Conservation (phyloP, 2,797 vertebrate species). For the Trachops cirrhosus region DNA sequence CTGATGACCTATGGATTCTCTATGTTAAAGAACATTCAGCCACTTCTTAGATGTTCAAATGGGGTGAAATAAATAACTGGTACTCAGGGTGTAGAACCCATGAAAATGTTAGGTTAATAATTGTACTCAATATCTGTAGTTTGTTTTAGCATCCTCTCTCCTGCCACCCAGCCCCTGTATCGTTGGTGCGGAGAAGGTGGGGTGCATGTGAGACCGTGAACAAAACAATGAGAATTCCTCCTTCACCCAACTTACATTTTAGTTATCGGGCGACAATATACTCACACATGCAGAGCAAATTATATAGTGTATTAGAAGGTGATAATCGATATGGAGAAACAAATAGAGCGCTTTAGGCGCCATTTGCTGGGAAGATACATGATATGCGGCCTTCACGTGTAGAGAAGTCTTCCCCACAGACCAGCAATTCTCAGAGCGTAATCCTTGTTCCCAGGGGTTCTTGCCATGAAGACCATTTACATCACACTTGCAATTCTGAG, state of each 20-base stretch:
- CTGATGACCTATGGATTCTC: not conserved
- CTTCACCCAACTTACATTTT: not conserved
- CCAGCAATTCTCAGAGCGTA: not conserved
- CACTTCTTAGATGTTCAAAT: not conserved
- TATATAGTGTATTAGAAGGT: not conserved
- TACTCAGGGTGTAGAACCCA: not conserved
- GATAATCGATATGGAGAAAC: not conserved
- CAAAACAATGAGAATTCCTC: not conserved
- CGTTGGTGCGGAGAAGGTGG: not conserved
- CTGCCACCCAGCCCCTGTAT: not conserved
- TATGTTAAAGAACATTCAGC: not conserved
- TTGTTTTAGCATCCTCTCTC: not conserved
- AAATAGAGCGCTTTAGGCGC: not conserved
- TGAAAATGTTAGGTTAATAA: not conserved
- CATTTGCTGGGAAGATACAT: not conserved
- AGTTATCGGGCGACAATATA: not conserved
- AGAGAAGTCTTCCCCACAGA: not conserved
- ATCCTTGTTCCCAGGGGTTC: not conserved
- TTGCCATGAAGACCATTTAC: not conserved
- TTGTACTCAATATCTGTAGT: not conserved
- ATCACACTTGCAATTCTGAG: not conserved
- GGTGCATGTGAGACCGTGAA: not conserved
- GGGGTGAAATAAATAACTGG: not conserved
- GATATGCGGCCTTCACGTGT: too few species aligned
- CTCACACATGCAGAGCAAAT: not conserved